phyloP scores from a whole-genome alignment of 2,888 invertebrate species.

The Caenorhabditis plicata region DNA sequence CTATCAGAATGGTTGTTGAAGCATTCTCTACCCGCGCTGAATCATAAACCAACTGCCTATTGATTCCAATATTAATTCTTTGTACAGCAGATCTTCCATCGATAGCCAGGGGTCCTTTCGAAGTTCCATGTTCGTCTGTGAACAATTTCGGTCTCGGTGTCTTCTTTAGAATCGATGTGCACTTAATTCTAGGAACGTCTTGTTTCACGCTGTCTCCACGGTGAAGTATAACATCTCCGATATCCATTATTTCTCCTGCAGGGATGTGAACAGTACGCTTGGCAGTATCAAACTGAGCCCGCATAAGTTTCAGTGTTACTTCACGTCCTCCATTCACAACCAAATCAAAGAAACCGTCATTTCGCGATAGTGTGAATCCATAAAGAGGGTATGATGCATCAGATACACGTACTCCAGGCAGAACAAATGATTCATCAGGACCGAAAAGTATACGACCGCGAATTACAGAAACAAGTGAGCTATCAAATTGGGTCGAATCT shows the following conservation, averaged over 20 bases:
- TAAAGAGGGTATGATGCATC: constrained; percentile 90
- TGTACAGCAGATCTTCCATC: constrained; percentile 24
- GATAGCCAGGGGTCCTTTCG: constrained; percentile 18
- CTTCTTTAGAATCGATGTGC: constrained; percentile 17
- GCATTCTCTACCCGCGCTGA: constrained; percentile 92
- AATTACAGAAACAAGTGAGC: constrained; percentile 97
- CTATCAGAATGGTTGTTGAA: constrained; percentile 86
- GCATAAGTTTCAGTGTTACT: constrained; percentile 71
- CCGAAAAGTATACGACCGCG: constrained; percentile 84
- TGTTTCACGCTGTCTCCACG: constrained; percentile 9
- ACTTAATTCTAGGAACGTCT: constrained; percentile 11
- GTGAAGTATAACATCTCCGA: constrained; percentile 74
- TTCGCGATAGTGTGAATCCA: constrained; percentile 71
- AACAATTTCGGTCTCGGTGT: constrained; percentile 19
- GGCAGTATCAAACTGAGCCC: constrained; percentile 69
- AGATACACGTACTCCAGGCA: constrained; percentile 94
- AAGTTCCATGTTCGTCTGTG: constrained; percentile 31
- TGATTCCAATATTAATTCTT: constrained; percentile 29
- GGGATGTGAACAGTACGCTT: constrained; percentile 89
- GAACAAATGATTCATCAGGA: constrained; percentile 74
- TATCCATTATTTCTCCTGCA: constrained; percentile 91
- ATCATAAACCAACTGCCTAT: constrained; percentile 79
- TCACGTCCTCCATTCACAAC: constrained; percentile 88
- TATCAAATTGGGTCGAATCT: constrained; percentile 93
- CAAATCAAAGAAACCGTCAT: constrained; percentile 83